Evolutionary conservation across 2,888 invertebrate species (phyloP).

Genomic region (Andrena bucephala): DNA sequence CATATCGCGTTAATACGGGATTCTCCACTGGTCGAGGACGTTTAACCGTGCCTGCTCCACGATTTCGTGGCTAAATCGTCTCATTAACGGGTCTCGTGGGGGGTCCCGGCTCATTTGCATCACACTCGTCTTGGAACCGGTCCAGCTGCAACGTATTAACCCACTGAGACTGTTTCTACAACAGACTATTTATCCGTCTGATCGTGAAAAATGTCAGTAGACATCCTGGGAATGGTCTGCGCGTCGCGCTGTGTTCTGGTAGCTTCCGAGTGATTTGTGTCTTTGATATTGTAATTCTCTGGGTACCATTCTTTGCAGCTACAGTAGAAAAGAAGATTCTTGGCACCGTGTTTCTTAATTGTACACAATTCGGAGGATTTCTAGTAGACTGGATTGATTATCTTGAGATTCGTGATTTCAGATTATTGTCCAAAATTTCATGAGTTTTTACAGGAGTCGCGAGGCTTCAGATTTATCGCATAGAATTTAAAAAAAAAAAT

Average conservation of each 20-base stretch:
- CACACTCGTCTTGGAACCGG: conserved; percentile 70
- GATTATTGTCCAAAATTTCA: too few relatives aligned
- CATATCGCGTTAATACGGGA: conserved; percentile 61
- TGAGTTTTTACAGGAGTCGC: too few relatives aligned
- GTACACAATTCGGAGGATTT: too few relatives aligned
- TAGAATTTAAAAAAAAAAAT: neutral
- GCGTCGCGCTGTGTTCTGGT: neutral
- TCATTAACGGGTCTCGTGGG: conserved; percentile 82
- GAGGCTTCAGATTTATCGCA: too few relatives aligned
- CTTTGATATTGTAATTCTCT: neutral
- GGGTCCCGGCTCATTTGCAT: conserved; percentile 82
- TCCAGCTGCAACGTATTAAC: conserved; percentile 61
- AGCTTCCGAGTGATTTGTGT: neutral
- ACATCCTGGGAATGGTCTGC: conserved; percentile 30
- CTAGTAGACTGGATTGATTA: too few relatives aligned
- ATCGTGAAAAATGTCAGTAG: conserved; percentile 27
- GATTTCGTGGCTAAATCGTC: conserved; percentile 84
- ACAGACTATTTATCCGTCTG: conserved; percentile 50
- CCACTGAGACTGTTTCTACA: conserved; percentile 55
- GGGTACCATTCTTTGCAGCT: too few relatives aligned
- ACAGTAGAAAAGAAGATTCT: too few relatives aligned
- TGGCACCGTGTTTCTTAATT: too few relatives aligned
- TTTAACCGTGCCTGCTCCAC: conserved; percentile 65
- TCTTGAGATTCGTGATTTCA: too few relatives aligned
- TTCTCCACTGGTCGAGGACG: conserved; percentile 60